Evolutionary conservation across 2,888 invertebrate species (phyloP).

Genomic region (Campoplex capitator): DNA sequence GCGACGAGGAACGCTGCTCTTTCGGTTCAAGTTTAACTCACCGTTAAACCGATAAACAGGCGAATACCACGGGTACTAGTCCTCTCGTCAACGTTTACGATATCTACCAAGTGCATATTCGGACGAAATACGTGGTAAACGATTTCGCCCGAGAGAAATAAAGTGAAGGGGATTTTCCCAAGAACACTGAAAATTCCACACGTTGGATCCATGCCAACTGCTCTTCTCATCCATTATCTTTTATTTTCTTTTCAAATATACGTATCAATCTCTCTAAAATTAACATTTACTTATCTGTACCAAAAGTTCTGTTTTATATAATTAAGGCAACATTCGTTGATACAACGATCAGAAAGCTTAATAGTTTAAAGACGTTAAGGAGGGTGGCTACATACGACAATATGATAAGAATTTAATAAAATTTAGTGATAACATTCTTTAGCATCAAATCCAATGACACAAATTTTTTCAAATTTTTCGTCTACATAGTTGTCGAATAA

Average conservation of each 20-base stretch:
- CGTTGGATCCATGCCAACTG: conserved; percentile 48
- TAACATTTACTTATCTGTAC: neutral
- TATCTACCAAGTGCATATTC: conserved; percentile 27
- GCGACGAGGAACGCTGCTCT: conserved; percentile 25
- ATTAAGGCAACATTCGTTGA: neutral
- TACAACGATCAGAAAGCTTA: neutral
- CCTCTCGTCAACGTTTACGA: conserved; percentile 50
- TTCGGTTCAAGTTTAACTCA: conserved; percentile 65
- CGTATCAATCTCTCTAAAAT: neutral
- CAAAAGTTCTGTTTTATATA: neutral
- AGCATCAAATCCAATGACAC: no score
- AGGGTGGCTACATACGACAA: no score
- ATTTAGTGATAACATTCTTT: no score
- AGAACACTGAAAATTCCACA: conserved; percentile 43
- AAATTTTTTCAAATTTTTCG: no score
- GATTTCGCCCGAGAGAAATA: conserved; percentile 8
- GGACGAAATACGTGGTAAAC: conserved; percentile 29
- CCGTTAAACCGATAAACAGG: conserved; percentile 67
- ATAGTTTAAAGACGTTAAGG: no score
- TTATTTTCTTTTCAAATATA: neutral
- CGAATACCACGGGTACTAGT: conserved; percentile 68
- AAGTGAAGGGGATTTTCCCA: conserved; percentile 54
- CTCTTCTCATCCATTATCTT: neutral
- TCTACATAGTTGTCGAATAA: no score
- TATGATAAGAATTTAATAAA: no score